These are phyloP conservation scores for Dryobota labecula DNA, from an alignment of 2,888 invertebrate genomes.

Conservation along the genomic window DNA sequence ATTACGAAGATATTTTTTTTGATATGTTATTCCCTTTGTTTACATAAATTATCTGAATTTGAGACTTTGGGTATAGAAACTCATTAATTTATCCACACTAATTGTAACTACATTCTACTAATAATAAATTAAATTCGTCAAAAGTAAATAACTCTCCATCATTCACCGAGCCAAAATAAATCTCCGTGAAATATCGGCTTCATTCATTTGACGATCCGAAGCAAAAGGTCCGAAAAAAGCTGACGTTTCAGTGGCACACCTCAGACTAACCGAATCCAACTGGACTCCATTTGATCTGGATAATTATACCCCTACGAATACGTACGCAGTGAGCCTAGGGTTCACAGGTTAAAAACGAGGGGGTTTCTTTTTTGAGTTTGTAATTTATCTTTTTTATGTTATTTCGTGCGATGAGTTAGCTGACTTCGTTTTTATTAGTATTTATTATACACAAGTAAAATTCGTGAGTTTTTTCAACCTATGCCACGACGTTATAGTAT, in stretches of 20 bases:
- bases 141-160: conserved; percentile 5
- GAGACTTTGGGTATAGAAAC: too few relatives aligned
- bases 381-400: not conserved
- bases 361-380: not conserved
- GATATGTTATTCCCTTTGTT: too few relatives aligned
- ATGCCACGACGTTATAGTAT: not conserved
- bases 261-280: conserved; percentile 75
- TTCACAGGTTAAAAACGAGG: conserved; percentile 16
- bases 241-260: conserved; percentile 74
- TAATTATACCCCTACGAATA: conserved; percentile 72
- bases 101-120: not conserved
- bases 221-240: conserved; percentile 72
- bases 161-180: conserved; percentile 45
- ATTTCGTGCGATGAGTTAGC: not conserved
- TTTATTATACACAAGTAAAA: not conserved
- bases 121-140: not conserved
- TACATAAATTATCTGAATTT: too few relatives aligned
- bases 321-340: conserved; percentile 12
- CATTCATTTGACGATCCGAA: conserved; percentile 50
- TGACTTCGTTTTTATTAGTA: not conserved
- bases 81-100: not conserved
- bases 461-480: not conserved
- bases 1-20: too few relatives aligned
- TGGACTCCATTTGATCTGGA: conserved; percentile 80
- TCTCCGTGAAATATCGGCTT: conserved; percentile 38